Evolutionary conservation across 2,888 invertebrate species (phyloP).

Genomic region (Cetonia aurata): DNA sequence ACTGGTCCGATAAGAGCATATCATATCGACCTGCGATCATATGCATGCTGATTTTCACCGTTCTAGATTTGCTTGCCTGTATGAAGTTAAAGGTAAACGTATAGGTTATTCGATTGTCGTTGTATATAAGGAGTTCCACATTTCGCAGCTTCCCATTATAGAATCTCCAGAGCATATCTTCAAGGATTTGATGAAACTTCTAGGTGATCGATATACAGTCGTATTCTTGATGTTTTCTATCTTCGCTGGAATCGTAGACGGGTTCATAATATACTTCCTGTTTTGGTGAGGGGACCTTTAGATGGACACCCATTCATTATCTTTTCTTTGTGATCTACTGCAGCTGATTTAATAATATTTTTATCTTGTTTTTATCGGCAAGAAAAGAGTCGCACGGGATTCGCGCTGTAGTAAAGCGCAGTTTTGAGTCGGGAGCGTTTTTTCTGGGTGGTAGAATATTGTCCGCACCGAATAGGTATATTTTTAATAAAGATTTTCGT

Average conservation of each 20-base stretch:
- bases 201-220: conserved; percentile 75
- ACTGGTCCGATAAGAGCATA: conserved; percentile 70
- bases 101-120: background rate
- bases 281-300: conserved; percentile 76
- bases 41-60: conserved; percentile 74
- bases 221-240: conserved; percentile 81
- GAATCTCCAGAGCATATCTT: conserved; percentile 77
- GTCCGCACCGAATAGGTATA: no score
- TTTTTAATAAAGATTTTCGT: no score
- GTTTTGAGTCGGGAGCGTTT: no score
- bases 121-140: background rate
- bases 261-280: conserved; percentile 85
- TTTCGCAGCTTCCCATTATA: conserved; percentile 76
- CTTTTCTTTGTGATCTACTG: no score
- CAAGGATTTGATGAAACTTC: conserved; percentile 73
- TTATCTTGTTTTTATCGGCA: background rate
- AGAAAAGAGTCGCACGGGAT: no score
- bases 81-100: conserved; percentile 70
- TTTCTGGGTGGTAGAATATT: no score
- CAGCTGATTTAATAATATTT: no score
- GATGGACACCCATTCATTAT: no score
- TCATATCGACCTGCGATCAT: conserved; percentile 81
- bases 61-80: conserved; percentile 77
- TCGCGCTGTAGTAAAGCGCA: no score
- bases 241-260: conserved; percentile 82